These are phyloP conservation scores for Frieseomelitta varia DNA, from an alignment of 1,140 invertebrate genomes.

Conservation along the genomic window DNA sequence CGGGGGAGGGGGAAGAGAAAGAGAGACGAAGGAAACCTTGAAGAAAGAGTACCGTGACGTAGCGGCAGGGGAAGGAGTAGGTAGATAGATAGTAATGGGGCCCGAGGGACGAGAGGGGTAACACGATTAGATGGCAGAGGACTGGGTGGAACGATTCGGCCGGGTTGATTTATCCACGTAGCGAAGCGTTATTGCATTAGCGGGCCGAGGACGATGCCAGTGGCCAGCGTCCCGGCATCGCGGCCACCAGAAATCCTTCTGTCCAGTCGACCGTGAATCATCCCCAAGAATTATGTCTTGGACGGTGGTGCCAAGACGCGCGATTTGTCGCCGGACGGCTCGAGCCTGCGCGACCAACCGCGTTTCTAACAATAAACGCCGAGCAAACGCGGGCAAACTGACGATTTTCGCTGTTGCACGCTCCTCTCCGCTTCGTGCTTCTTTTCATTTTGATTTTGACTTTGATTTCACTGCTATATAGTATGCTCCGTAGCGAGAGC, in stretches of 20 bases:
- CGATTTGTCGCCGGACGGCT: constrained; percentile 45
- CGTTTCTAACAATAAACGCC: not conserved
- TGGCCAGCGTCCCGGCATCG: constrained; percentile 38
- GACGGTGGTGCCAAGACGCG: constrained; percentile 43
- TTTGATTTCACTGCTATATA: too few species aligned
- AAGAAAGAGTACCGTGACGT: too few species aligned
- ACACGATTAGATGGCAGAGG: constrained; percentile 75
- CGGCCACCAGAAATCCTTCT: constrained; percentile 46
- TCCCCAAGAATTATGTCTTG: constrained; percentile 70
- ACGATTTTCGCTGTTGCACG: not conserved
- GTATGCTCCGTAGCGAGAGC: too few species aligned
- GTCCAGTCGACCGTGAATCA: constrained; percentile 68
- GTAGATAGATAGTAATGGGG: constrained; percentile 66
- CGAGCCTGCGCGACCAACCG: too few species aligned
- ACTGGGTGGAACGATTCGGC: constrained; percentile 63
- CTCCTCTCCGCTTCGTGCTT: not conserved
- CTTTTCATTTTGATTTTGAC: too few species aligned
- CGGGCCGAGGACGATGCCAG: constrained; percentile 62
- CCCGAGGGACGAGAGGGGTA: constrained; percentile 71
- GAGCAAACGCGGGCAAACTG: not conserved
- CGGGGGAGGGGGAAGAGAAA: rapidly evolving
- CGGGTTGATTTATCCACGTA: constrained; percentile 78
- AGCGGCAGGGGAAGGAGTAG: not conserved
- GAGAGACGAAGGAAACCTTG: not conserved
- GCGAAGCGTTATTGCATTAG: constrained; percentile 79